These are phyloP conservation scores for Protobothrops flavoviridis DNA, from an alignment of 2,113 vertebrate species.

Conservation along the genomic window DNA sequence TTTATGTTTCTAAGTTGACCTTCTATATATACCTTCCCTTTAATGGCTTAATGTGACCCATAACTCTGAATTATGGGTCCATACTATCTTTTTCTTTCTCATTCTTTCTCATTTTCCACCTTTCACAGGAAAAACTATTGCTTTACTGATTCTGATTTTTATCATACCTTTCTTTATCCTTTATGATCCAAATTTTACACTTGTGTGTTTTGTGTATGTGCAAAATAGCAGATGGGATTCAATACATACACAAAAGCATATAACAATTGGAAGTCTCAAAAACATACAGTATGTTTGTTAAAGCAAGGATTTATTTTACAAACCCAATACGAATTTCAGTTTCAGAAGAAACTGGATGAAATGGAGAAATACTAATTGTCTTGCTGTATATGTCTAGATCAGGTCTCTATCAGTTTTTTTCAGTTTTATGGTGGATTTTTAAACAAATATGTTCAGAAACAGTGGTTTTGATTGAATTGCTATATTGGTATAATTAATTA, in stretches of 20 bases:
- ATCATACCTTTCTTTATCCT: too few species aligned
- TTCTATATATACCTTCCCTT: background rate
- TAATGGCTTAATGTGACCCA: background rate
- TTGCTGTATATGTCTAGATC: background rate
- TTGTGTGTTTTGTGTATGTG: background rate
- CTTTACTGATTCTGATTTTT: too few species aligned
- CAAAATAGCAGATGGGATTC: background rate
- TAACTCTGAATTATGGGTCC: too few species aligned
- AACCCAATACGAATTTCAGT: background rate
- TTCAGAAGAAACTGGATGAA: background rate
- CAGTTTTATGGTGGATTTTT: background rate
- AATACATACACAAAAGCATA: background rate
- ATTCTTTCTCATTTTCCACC: too few species aligned
- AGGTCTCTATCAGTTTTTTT: background rate
- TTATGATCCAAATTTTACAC: background rate
- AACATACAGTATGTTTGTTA: background rate
- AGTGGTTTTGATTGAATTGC: background rate
- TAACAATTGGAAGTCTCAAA: background rate
- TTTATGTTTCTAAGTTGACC: background rate
- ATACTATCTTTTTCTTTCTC: too few species aligned
- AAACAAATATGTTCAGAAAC: background rate
- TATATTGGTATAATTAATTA: too few species aligned
- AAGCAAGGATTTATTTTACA: background rate
- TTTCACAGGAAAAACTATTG: too few species aligned
- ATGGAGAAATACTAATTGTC: background rate